A percentile compares a stretch with the other conserved stretches of the same genome.
Evolutionary conservation across 2,797 vertebrate genomes (phyloP).

Genomic region (Girardinus metallicus): DNA sequence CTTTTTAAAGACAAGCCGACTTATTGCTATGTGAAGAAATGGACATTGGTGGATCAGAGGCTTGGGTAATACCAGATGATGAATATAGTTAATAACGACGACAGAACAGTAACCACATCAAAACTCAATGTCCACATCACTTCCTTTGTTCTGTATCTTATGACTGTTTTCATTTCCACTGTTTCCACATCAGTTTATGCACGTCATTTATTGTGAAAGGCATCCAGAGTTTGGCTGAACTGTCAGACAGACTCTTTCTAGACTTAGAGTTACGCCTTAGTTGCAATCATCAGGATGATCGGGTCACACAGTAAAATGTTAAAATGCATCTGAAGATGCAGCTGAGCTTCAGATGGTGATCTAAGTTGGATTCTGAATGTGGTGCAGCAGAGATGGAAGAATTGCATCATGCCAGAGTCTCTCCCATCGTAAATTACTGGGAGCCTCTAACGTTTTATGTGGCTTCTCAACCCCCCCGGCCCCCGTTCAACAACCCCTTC

Average conservation of each 20-base stretch:
- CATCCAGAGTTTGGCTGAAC: not conserved
- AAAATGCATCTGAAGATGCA: slow-evolving; percentile 30
- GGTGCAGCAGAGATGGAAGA: slow-evolving; percentile 49
- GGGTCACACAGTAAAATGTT: not conserved
- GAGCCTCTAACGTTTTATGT: slow-evolving; percentile 68
- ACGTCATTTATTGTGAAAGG: not conserved
- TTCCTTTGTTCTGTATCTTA: not conserved
- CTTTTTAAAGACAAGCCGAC: not conserved
- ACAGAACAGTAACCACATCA: slow-evolving; percentile 7
- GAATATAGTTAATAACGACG: slow-evolving; percentile 10
- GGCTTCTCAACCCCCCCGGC: slow-evolving; percentile 56
- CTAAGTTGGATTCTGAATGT: slow-evolving; percentile 47
- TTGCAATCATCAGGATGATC: not conserved
- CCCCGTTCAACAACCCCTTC: slow-evolving; percentile 61
- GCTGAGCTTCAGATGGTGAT: slow-evolving; percentile 12
- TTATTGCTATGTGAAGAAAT: not conserved
- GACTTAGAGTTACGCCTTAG: not conserved
- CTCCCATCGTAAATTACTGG: slow-evolving; percentile 74
- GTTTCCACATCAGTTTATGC: slow-evolving; percentile 2
- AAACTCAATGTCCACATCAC: not conserved
- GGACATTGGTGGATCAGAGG: not conserved
- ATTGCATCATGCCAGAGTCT: slow-evolving; percentile 62
- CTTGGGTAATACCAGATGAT: slow-evolving; percentile 21
- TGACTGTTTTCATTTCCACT: slow-evolving; percentile 1
- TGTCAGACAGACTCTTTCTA: not conserved